phyloP scores from a whole-genome alignment of 2,888 invertebrate species.

The Buathra laborator region DNA sequence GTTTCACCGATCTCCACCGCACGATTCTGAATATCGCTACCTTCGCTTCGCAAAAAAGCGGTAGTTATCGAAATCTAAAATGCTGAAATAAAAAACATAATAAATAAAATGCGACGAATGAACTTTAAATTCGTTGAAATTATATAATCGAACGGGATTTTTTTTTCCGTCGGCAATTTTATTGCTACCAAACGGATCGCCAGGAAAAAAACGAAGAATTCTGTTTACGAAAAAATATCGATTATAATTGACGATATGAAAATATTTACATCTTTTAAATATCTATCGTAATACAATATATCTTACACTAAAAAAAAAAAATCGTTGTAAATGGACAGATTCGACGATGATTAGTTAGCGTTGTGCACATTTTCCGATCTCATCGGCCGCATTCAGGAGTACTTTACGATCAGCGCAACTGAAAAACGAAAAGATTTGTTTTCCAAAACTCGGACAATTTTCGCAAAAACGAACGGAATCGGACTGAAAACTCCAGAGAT shows the following conservation, averaged over 20 bases:
- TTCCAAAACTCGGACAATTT: too few species aligned
- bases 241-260: conserved; percentile 57
- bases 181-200: background rate
- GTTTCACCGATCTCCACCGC: too few species aligned
- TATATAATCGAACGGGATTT: too few species aligned
- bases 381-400: conserved; percentile 74
- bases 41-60: too few species aligned
- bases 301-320: conserved; percentile 25
- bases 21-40: too few species aligned
- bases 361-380: conserved; percentile 22
- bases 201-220: background rate
- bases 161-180: too few species aligned
- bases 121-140: too few species aligned
- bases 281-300: conserved; percentile 12
- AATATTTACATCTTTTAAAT: conserved; percentile 58
- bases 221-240: conserved; percentile 28
- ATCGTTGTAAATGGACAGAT: conserved; percentile 42
- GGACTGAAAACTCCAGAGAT: too few species aligned
- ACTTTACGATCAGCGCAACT: conserved; percentile 80
- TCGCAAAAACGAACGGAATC: too few species aligned
- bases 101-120: too few species aligned
- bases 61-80: too few species aligned
- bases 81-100: too few species aligned
- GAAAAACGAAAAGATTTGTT: conserved; percentile 70
- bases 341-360: conserved; percentile 23